These are phyloP conservation scores for Chaenogobius annularis DNA, from an alignment of 2,113 vertebrate genomes.

Conservation along the genomic window DNA sequence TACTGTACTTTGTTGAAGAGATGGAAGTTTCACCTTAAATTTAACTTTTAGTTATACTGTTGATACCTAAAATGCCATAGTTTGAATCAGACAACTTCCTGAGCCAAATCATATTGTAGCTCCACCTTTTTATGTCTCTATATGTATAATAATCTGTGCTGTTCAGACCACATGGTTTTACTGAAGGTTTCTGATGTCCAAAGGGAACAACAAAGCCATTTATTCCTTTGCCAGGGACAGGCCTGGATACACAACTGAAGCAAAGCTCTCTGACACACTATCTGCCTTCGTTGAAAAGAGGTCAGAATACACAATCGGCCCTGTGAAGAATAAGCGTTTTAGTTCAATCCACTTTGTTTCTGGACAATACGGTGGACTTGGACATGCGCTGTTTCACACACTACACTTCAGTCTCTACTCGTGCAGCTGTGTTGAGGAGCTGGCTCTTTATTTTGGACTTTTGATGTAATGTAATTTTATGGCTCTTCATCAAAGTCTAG, in stretches of 20 bases:
- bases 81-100: background rate
- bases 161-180: conserved; percentile 38
- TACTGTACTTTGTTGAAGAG: background rate
- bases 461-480: conserved; percentile 38
- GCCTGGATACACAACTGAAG: conserved; percentile 57
- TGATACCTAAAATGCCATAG: background rate
- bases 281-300: conserved; percentile 64
- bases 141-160: conserved; percentile 10
- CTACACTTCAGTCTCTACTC: conserved; percentile 41
- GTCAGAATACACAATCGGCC: conserved; percentile 56
- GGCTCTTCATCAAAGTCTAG: conserved; percentile 63
- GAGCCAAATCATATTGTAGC: background rate
- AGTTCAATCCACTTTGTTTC: conserved; percentile 41
- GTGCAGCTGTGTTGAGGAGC: conserved; percentile 40
- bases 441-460: conserved; percentile 25
- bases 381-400: conserved; percentile 38
- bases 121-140: conserved; percentile 14
- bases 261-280: conserved; percentile 66
- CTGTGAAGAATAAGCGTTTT: conserved; percentile 50
- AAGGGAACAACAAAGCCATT: conserved; percentile 73
- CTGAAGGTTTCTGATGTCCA: conserved; percentile 65
- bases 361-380: conserved; percentile 38
- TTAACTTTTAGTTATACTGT: background rate
- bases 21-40: background rate
- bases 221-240: conserved; percentile 66